Base-by-base conservation (phyloP, 2,888 invertebrate genomes). In the Argyresthia goedartella region DNA sequence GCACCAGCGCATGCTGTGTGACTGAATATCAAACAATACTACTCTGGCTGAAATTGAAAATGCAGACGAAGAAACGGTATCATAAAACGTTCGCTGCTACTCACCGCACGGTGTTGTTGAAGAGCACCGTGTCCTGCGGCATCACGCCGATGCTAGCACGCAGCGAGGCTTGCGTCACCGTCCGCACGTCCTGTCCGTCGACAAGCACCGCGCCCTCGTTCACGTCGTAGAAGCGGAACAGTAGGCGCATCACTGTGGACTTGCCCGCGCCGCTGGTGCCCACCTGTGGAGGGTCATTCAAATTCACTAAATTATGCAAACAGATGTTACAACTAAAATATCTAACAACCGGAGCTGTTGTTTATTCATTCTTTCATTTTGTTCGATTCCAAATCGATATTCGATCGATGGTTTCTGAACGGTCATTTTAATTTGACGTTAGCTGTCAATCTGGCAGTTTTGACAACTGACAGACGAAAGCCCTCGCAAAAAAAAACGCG, bases 191-290 rank as follows among this genome's bases (percentile, higher is more conserved):
- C 69, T 96, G 95, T 0, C 93, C 95, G 77, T 97, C 98, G 54
- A 99, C 91, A 0, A 91, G 70, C 55, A 99, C 93, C 0, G 91
- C 89, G 1, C 99, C 99, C 48, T 91, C 89, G 65, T 94, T 91
- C 1, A 98, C 94, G 73, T 99, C 99, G 80, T 96, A 99, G 82
- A 99, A 98, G 34, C 99, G 91, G 88, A 98, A 99, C 42, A 99
- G 80, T 8, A 99, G 87, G 11, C 99, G 90, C 74, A 99, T 94
- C 59, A 99, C 93, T 0, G 99, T 99, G 43, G 98, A 97, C 78
- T 99, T 99, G 52, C 99, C 98, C 51, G 93, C 93, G 14, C 96
- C 96, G 3, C 95, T 94, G 1, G 95, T 94, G 2, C 96, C 96
- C 39, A 96, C 95, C 92, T 92, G 62, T 6, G 11, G 25, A 33